Conservation (phyloP, 2,113 vertebrate genomes). For the Stigmatopora argus region DNA sequence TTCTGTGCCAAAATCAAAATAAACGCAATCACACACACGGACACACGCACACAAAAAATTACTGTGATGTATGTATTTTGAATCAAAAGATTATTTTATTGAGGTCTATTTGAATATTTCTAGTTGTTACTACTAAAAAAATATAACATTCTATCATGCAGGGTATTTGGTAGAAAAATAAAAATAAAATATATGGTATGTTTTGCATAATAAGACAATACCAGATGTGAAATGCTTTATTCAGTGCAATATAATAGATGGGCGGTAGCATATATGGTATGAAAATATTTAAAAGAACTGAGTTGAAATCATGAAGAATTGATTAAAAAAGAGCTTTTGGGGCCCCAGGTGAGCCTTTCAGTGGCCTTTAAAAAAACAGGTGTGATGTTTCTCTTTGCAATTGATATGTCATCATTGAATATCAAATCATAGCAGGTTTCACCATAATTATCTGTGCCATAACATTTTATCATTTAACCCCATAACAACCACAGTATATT, state of each 20-base stretch:
- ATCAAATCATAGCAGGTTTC: not conserved
- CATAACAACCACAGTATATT: not conserved
- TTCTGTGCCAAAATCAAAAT: conserved; percentile 57
- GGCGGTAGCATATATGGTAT: conserved; percentile 29
- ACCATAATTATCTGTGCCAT: not conserved
- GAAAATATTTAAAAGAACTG: conserved; percentile 2
- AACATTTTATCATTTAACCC: not conserved
- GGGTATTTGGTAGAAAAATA: conserved; percentile 41
- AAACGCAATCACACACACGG: conserved; percentile 11
- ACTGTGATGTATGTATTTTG: conserved; percentile 63
- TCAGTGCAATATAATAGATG: conserved; percentile 57
- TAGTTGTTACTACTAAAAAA: conserved; percentile 18
- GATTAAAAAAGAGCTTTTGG: conserved; percentile 19
- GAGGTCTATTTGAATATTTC: conserved; percentile 54
- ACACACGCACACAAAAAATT: conserved; percentile 29
- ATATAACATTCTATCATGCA: conserved; percentile 38
- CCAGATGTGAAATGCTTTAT: conserved; percentile 50
- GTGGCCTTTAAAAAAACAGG: conserved; percentile 67
- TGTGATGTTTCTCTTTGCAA: conserved; percentile 41
- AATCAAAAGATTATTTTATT: conserved; percentile 67
- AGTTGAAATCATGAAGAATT: conserved; percentile 12
- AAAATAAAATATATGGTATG: conserved; percentile 1
- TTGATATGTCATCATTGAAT: not conserved
- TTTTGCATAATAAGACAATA: conserved; percentile 4
- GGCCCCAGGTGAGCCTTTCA: conserved; percentile 48